Base-by-base conservation (phyloP, 2,113 vertebrate genomes). In the Neogobius melanostomus region DNA sequence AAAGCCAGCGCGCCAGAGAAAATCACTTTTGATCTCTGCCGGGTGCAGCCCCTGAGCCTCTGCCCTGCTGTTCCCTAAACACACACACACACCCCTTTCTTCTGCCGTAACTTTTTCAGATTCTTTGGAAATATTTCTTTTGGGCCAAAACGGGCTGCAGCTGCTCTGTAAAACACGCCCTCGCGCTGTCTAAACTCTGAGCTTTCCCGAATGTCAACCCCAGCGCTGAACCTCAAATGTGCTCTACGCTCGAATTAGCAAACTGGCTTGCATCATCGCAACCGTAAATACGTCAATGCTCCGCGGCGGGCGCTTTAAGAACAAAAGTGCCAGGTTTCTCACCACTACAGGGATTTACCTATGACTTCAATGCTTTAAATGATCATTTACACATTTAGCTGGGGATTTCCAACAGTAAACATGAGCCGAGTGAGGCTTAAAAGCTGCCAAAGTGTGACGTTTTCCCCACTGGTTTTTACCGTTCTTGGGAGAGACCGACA, bases 401-500 rank as follows among this genome's bases (percentile, higher is more conserved):
- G 66, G 54, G 65, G 50, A 62, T 64, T 71, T 69, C 56, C 12
- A 16, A 44, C 42, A 4, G 8, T 61, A 61, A 61, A 61, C 59
- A 61, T 61, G 42, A 45, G 42, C 57, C 15, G 43, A n/a, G 12
- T 3, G 7, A 43, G 57, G 12, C 28, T 60, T 60, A 14, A 42
- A 21, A 7, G 36, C 6, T 14, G 36, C 56, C 57, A 61, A 15
- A 61, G 7, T 61, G 14, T 61, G 59, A 46, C n/a, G 42, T 48
- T 17, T 47, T 47, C 21, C 21, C 2, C 10, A 11, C 16, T 6
- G 10, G 1, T 64, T 5, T 45, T 78, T 93, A 99, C 97, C 98
- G 97, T 91, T 99, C 98, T 82, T 99, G 98, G 56, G 98, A 99
- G 16, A 99, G 93, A 21, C 97, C 98, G 11, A 99, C 97, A 72